Evolutionary conservation across 2,888 invertebrate species (phyloP).

Genomic region (Campaea margaritaria): DNA sequence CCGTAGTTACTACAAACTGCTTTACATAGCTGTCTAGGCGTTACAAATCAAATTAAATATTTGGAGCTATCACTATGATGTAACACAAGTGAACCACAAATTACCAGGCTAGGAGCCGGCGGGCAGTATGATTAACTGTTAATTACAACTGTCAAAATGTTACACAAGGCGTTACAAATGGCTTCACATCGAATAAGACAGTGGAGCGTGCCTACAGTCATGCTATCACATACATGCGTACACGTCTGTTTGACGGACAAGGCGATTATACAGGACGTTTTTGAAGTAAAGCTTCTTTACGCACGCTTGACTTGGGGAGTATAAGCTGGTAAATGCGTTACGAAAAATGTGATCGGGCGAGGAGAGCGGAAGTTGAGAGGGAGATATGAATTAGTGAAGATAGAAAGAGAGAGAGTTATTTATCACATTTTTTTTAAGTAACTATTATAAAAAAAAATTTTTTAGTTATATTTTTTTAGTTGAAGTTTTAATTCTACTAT

Average conservation of each 20-base stretch:
- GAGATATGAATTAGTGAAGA: too few species aligned
- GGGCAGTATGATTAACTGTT: constrained; percentile 23
- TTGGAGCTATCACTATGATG: constrained; percentile 1
- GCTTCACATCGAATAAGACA: constrained; percentile 42
- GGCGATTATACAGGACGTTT: background rate
- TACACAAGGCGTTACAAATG: constrained; percentile 49
- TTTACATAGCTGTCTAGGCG: constrained; percentile 3
- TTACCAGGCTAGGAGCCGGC: constrained; percentile 11
- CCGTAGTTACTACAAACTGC: constrained; percentile 8
- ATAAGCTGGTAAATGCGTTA: too few species aligned
- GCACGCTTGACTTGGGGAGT: too few species aligned
- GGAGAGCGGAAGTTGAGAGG: too few species aligned
- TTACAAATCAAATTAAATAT: background rate
- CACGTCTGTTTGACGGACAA: constrained; percentile 26
- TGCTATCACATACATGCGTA: background rate
- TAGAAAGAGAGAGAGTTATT: too few species aligned
- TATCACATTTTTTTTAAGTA: too few species aligned
- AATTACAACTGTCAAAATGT: constrained; percentile 46
- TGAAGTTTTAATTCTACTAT: too few species aligned
- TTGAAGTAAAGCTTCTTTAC: too few species aligned
- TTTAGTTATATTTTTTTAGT: too few species aligned
- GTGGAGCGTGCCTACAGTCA: constrained; percentile 28
- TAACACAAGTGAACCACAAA: constrained; percentile 19
- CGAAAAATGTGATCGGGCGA: too few species aligned
- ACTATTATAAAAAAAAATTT: too few species aligned